Base-by-base conservation (phyloP, 2,888 invertebrate genomes). In the Pterostichus madidus region DNA sequence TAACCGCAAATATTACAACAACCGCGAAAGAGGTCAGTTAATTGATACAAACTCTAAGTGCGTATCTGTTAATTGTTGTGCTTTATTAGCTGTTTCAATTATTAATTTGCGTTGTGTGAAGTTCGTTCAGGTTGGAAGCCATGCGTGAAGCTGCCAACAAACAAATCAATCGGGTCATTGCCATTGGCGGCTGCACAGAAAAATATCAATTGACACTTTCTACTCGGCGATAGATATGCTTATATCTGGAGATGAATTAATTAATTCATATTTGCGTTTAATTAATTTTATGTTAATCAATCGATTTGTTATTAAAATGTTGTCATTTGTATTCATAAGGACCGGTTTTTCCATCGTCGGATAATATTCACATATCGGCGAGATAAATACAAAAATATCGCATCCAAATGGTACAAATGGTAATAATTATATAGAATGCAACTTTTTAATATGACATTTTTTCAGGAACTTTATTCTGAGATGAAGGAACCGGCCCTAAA, bases 1-100 rank as follows among this genome's bases (percentile, higher is more conserved):
- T 56, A 32, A 49, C 31, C 46, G 11, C 53, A 53, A 53, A 44
- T 8, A 52, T 13, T 13, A 44, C 39, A 52, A 31, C 11, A 75
- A 76, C 76, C 76, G 76, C 13, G 76, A 53, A 75, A 75, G 76
- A 76, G 76, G 76, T 76, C 56, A 56, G 35, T 7, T 71, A 71
- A 71, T 71, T 71, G 44, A 17, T 13, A 71, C 17, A 13, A 15
- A 44, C 44, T 10, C 39, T 71, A 15, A 17, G 35, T 64, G 64
- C 64, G 39, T 15, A 35, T n/a, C 35, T 32, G n/a, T 44, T 71
- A 44, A 71, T 71, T 71, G 46, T 71, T 44, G 68, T 44, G 68
- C 64, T 35, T 64, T 32, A 35, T 39, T 64, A 35, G 6, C 35
- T 64, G 64, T 64, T 64, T 64, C 15, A 8, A 10, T 56, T 17